Evolutionary conservation across 1,140 invertebrate genomes (phyloP).

Genomic region (Sarcophaga bullata): DNA sequence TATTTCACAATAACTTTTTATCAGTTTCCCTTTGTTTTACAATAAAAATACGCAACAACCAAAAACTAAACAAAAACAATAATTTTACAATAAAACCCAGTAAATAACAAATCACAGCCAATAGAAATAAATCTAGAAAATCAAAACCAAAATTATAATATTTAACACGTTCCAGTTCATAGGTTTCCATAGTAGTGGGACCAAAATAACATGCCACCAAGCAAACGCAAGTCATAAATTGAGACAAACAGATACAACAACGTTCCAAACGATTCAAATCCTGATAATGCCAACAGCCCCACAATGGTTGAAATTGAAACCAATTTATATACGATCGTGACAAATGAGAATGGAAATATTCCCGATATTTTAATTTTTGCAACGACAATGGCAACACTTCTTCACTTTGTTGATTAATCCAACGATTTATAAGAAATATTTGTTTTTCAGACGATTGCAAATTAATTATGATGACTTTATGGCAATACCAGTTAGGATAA

Average conservation of each 20-base stretch:
- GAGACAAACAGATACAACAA: conserved; percentile 34
- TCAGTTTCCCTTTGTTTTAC: not conserved
- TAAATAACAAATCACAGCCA: conserved; percentile 33
- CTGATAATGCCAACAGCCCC: conserved; percentile 36
- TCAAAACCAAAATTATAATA: conserved; percentile 38
- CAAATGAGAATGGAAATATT: conserved; percentile 11
- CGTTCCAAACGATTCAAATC: conserved; percentile 40
- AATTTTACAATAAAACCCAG: conserved; percentile 16
- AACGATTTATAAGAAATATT: conserved; percentile 1
- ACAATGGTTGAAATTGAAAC: conserved; percentile 40
- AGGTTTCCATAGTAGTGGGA: conserved; percentile 35
- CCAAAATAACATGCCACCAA: conserved; percentile 40
- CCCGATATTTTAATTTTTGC: not conserved
- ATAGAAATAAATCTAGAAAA: conserved; percentile 19
- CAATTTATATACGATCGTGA: conserved; percentile 34
- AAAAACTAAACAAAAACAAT: not conserved
- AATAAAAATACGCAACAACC: not conserved
- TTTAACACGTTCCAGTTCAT: conserved; percentile 41
- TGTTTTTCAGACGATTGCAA: not conserved
- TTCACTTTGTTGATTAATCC: conserved; percentile 16
- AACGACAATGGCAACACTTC: not conserved
- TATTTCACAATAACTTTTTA: not conserved
- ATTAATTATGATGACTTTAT: conserved; percentile 14
- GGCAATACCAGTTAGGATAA: conserved; percentile 44
- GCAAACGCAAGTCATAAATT: not conserved